Evolutionary conservation across 2,113 vertebrate species (phyloP), one percentile per base, ranked within the genome.

Genomic region (Salvelinus fontinalis): DNA sequence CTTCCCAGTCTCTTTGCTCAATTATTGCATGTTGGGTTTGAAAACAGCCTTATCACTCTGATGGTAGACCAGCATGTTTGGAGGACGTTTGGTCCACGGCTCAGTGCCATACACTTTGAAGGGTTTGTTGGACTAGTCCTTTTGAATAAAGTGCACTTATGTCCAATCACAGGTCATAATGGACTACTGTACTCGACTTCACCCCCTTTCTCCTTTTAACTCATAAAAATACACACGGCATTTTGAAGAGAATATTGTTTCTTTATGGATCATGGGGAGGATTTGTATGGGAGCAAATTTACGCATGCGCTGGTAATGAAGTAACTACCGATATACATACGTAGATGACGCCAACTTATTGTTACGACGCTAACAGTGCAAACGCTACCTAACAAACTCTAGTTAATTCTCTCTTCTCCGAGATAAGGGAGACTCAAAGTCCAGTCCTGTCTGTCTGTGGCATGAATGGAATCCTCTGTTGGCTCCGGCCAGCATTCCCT

Each of bases 401-500:
- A 62, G n/a, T 62, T 22, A 8, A 62, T 62, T 62, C 1, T 24
- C 59, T 62, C 59, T 16, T 62, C 59, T 22, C 59, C 2, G 9
- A 62, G 18, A 62, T 22, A 8, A 62, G 59, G 6, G n/a, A 62
- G 59, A 2, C 59, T 22, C n/a, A 6, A 54, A 54, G 80, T 83
- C 75, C 54, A 27, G 81, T 74, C 81, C 80, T 79, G 80, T 80
- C 83, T 84, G 84, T 22, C 77, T 16, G 65, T 67, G 74, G 81
- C 64, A 88, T 89, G 86, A 91, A 89, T 84, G 81, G 85, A 86
- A 81, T 89, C 83, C 80, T 88, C 80, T 90, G 82, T 89, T 80
- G 87, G 79, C 3, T 14, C 71, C 83, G 71, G 71, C 71, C 31
- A 13, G 73, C 39, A 31, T 44, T 70, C 76, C 67, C 62, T 74